Evolutionary conservation across 2,888 invertebrate genomes (phyloP).

Genomic region (Ophion slaviceki): DNA sequence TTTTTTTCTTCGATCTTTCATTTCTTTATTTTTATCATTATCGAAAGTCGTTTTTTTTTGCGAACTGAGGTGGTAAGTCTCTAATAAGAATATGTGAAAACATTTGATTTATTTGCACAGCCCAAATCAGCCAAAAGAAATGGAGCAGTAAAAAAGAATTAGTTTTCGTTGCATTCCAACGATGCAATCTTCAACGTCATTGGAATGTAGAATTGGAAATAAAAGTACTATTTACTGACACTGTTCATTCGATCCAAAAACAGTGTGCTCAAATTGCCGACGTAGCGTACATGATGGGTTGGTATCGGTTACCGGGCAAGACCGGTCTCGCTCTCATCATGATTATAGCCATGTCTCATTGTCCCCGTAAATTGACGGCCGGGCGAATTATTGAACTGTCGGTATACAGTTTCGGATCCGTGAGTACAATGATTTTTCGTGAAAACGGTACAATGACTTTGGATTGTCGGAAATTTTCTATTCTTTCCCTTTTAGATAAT

Average conservation of each 20-base stretch:
- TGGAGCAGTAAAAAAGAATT: too few relatives aligned
- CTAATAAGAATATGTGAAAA: too few relatives aligned
- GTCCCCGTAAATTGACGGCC: constrained; percentile 75
- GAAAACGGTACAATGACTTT: too few relatives aligned
- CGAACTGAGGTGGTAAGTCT: too few relatives aligned
- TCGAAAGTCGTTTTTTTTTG: too few relatives aligned
- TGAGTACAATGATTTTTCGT: constrained; percentile 64
- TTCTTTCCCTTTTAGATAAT: constrained; percentile 67
- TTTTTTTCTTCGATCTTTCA: too few relatives aligned
- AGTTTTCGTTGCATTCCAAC: too few relatives aligned
- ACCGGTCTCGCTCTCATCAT: constrained; percentile 71
- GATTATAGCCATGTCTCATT: constrained; percentile 71
- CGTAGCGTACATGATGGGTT: constrained; percentile 74
- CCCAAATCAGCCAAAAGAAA: too few relatives aligned
- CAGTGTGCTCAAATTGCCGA: constrained; percentile 68
- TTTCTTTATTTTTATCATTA: too few relatives aligned
- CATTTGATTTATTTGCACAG: too few relatives aligned
- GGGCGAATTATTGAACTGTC: constrained; percentile 75
- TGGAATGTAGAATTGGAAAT: neutral
- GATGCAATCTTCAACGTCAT: too few relatives aligned
- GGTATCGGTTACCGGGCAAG: constrained; percentile 74
- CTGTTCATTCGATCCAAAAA: neutral
- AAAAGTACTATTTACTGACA: neutral
- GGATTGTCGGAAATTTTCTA: neutral
- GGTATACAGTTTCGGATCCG: constrained; percentile 73